Base-by-base conservation (phyloP, 2,888 invertebrate species). In the Temnothorax rugatulus region DNA sequence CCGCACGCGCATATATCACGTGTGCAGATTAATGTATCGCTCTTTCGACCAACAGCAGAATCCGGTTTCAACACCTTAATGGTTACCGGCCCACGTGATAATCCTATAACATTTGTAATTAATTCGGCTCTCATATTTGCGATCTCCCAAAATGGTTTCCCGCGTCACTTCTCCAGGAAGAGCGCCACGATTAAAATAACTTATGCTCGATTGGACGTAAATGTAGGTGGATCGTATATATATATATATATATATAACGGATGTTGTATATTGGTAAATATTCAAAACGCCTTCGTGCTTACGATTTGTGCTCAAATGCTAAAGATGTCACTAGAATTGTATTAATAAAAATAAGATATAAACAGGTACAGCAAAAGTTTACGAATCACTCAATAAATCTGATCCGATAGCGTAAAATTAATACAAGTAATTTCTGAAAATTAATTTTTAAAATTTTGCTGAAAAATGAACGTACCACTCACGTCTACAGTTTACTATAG, bases 161-260 rank as follows among this genome's bases (percentile, higher is more conserved):
- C 21, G 79, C 34, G 69, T 41, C 18, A 86, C 77, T 82, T 86
- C 75, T 66, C 44, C 50, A 73, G 29, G 18, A 74, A 74, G 74
- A 71, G 54, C 21, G n/a, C 15, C 5, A 21, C 38, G 54, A 74
- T 74, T 74, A 74, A 44, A 61, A 15, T 61, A 74, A 25, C 18
- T 57, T 57, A 41, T 41, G 59, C 8, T 44, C 15, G 25, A 61
- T 29, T 15, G 61, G n/a, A 74, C n/a, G 4, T 41, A 29, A 59
- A 74, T n/a, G 74, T 74, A n/a, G 61, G 29, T 29, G 61, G 61
- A 74, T 29, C 4, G 13, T 74, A n/a, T n/a, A n/a, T n/a, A n/a
- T n/a, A n/a, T n/a, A n/a, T n/a, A n/a, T n/a, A n/a, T n/a, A n/a
- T n/a, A n/a, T n/a, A n/a, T n/a, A 74, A 74, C 61, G n/a, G 29